Evolutionary conservation across 2,113 vertebrate species (phyloP).

Genomic region (Halcyon senegalensis): DNA sequence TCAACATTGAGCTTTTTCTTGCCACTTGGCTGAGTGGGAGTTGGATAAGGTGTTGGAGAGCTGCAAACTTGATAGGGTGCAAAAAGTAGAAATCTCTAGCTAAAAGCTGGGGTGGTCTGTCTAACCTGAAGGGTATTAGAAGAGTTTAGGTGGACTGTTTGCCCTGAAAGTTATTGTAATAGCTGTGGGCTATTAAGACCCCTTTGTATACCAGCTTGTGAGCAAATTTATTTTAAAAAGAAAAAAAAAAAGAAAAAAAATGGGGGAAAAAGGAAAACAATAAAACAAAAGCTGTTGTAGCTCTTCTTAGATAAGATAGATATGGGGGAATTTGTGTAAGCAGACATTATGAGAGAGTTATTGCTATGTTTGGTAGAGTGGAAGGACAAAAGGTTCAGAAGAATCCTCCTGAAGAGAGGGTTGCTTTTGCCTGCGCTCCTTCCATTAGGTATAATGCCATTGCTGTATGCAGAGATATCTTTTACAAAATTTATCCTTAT

Average conservation of each 20-base stretch:
- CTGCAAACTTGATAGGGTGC: not conserved
- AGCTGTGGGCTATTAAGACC: not conserved
- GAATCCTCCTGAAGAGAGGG: not conserved
- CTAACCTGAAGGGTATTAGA: not conserved
- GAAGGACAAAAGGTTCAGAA: not conserved
- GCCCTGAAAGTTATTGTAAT: not conserved
- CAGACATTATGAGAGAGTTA: not conserved
- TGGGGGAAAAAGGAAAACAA: not conserved
- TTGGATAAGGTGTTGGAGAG: slow-evolving; percentile 5
- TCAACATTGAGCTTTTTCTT: slow-evolving; percentile 55
- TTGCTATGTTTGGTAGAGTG: not conserved
- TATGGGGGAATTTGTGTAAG: not conserved
- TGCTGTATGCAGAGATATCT: not conserved
- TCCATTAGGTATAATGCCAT: not conserved
- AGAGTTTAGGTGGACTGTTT: not conserved
- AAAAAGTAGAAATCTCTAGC: not conserved
- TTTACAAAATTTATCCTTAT: not conserved
- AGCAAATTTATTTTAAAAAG: not conserved
- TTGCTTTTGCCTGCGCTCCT: not conserved
- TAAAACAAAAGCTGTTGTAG: not conserved
- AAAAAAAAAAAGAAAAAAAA: too few relatives aligned
- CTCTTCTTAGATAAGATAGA: not conserved
- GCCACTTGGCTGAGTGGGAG: slow-evolving; percentile 31
- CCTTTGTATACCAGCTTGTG: not conserved
- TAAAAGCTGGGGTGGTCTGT: not conserved